Evolutionary conservation across 2,113 vertebrate species (phyloP), one percentile per base, ranked within the genome.

Genomic region (Pedionomus torquatus): DNA sequence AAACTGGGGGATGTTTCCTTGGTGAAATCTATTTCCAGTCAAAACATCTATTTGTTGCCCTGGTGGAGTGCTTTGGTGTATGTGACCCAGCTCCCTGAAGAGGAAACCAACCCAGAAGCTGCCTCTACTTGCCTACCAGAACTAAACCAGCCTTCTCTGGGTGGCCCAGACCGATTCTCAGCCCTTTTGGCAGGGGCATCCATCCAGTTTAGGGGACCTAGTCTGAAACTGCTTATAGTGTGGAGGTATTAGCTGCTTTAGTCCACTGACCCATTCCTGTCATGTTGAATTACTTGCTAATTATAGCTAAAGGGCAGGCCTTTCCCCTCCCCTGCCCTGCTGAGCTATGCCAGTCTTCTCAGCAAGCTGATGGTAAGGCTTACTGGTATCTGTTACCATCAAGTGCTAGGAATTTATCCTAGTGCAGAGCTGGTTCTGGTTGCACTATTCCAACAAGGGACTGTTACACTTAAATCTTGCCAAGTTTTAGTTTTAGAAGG

Each of bases 1-100:
- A 89, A 91, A 74, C 8, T 28, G 39, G 20, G 64, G 48, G 65
- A 43, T 10, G 33, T 82, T 87, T 76, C 93, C 91, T 76, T 87
- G 66, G 80, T 46, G 77, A 91, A 92, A 77, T 87, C 49, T 83
- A 18, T 77, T 94, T 92, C 65, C 49, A 95, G 70, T 63, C 77
- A 92, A 91, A 93, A 85, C 54, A 79, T 78, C 74, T 76, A 31
- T 65, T 76, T 81, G 35, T 63, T 69, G 43, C 4, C 9, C 33
- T 5, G 13, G 21, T 14, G 20, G 37, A 9, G 12, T 61, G 8
- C 58, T 77, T 87, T 75, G 55, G 5, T 5, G 2, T 30, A 16
- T 1, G 4, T n/a, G n/a, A 41, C 23, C 35, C 51, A 44, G 43
- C 31, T 1, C 2, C 30, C 35, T 44, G 33, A 30, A 69, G 24